A percentile compares a stretch with the other conserved stretches of the same genome.
These are phyloP conservation scores for Thunnus albacares DNA, from an alignment of 2,797 vertebrate species.

Conservation along the genomic window DNA sequence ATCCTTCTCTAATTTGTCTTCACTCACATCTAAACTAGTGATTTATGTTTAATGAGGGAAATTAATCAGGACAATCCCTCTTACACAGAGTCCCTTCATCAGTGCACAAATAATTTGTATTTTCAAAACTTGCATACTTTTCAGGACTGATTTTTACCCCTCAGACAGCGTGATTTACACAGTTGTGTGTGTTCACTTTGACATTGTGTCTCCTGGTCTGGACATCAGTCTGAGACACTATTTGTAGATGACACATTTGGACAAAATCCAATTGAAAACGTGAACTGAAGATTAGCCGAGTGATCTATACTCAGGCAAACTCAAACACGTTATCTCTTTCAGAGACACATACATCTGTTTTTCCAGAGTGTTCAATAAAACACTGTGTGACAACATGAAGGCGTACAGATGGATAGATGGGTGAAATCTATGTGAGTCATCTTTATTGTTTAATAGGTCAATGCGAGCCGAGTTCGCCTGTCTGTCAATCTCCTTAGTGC, in stretches of 20 bases:
- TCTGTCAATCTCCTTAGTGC: slow-evolving; percentile 66
- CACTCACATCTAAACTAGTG: not conserved
- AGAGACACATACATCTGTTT: not conserved
- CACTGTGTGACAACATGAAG: not conserved
- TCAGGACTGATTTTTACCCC: not conserved
- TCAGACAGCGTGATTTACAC: not conserved
- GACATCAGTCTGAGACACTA: not conserved
- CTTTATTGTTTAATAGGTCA: slow-evolving; percentile 62
- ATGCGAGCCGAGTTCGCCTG: slow-evolving; percentile 6
- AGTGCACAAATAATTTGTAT: not conserved
- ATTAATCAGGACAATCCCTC: not conserved
- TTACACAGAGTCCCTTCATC: not conserved
- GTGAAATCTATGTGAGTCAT: slow-evolving; percentile 25
- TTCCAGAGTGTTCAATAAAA: not conserved
- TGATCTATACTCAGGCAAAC: not conserved
- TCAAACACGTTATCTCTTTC: not conserved
- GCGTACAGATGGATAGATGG: not conserved
- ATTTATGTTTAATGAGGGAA: not conserved
- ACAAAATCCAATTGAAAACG: not conserved
- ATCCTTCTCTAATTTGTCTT: too few species aligned
- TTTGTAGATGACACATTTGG: slow-evolving; percentile 25
- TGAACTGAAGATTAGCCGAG: not conserved
- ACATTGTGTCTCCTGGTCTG: not conserved
- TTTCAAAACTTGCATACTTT: not conserved
- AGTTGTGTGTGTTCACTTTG: not conserved